Base-by-base conservation (phyloP, 2,113 vertebrate genomes). In the Corvus cornix region DNA sequence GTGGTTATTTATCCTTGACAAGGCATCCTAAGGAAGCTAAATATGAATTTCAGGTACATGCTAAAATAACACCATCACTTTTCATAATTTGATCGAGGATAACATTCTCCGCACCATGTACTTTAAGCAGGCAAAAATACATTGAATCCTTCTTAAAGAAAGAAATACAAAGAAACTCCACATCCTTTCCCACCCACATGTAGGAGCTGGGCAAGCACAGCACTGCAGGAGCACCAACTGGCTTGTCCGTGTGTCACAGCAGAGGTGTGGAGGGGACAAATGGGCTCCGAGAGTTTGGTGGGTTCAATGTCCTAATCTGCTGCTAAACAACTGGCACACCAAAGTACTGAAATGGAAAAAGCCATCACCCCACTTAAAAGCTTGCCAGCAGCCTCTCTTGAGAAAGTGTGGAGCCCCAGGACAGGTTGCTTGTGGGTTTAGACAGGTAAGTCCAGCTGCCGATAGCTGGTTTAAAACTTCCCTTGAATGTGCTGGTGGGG, bases 201-300 rank as follows among this genome's bases (percentile, higher is more conserved):
- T 17, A 35, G 49, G 53, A 73, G 39, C 33, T 51, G 30, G 28
- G 41, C 30, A 44, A 74, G 46, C 1, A 0, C 35, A 10, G 20
- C 18, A 2, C 4, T 10, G 7, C 13, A 13, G 79, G 48, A 58
- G 24, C 28, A 35, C 26, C 53, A 17, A 3, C 5, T 56, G 30
- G 30, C 7, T 3, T 39, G 44, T 20, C 20, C 10, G 13, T 35
- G 30, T 1, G 6, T 22, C 59, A 11, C 1, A 0, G 27, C 28
- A 79, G 52, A 37, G 31, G 16, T 1, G 3, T 6, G 39, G 17
- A 53, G n/a, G 26, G 20, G 19, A 44, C n/a, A 49, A 53, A 24
- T 0, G 2, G 16, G 15, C 5, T 51, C 21, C 10, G 15, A 35
- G 21, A 30, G 10, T 60, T 39, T 12, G 11, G 3, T 21, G 56